Evolutionary conservation across 92 coral and sea anemone genomes (phyloP).

Genomic region (Zoanthus solanderi): DNA sequence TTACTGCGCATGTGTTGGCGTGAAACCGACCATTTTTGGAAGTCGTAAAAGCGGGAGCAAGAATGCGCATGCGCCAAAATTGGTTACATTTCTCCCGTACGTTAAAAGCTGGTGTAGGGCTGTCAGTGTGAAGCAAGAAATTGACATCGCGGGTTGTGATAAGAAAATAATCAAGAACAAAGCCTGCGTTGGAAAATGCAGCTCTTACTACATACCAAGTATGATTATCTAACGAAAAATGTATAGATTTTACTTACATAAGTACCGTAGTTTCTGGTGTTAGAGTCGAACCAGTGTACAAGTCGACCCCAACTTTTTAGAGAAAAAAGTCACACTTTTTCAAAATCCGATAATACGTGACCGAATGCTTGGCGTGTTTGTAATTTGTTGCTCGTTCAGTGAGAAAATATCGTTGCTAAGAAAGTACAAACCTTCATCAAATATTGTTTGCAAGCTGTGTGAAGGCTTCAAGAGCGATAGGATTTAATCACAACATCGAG

Average conservation of each 20-base stretch:
- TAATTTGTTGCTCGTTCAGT: no score
- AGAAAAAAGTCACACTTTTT: no score
- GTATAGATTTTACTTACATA: neutral
- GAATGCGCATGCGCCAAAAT: neutral
- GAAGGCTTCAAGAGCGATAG: no score
- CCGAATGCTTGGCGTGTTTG: no score
- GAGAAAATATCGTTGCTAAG: no score
- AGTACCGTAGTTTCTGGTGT: neutral
- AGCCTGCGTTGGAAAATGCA: conserved; percentile 60
- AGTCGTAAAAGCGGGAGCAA: neutral
- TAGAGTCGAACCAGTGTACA: no score
- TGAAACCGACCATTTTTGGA: neutral
- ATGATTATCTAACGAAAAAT: neutral
- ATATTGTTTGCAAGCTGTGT: no score
- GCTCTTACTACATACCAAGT: conserved; percentile 54
- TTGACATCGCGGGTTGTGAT: conserved; percentile 47
- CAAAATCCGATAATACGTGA: no score
- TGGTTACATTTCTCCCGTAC: conserved; percentile 14
- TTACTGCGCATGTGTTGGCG: neutral
- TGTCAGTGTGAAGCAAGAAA: conserved; percentile 34
- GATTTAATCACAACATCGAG: no score
- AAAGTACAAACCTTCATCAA: no score
- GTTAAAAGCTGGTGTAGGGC: conserved; percentile 52
- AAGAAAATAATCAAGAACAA: conserved; percentile 43
- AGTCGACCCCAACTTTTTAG: no score